These are phyloP conservation scores for Ophion ellenae DNA, from an alignment of 2,888 invertebrate genomes.

Conservation along the genomic window DNA sequence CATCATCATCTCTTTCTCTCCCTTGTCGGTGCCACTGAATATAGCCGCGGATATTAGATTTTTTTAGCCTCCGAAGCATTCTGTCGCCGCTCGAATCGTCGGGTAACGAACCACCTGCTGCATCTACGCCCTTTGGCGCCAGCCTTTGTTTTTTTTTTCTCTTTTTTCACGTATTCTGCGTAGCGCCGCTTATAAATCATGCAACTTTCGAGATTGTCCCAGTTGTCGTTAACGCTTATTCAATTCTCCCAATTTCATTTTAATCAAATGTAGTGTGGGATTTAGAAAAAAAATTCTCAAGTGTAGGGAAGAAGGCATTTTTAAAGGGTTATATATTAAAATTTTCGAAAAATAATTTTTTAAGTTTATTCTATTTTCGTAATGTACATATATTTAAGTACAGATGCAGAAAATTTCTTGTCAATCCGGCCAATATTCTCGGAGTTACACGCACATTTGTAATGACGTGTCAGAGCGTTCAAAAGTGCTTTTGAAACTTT, in stretches of 20 bases:
- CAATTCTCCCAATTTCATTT: background rate
- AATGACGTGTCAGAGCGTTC: too few species aligned
- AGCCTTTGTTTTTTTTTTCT: background rate
- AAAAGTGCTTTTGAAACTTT: too few species aligned
- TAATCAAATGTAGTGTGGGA: too few species aligned
- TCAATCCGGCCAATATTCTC: too few species aligned
- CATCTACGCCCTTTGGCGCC: background rate
- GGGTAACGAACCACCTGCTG: slow-evolving; percentile 23
- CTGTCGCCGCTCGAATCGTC: slow-evolving; percentile 30
- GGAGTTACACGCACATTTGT: too few species aligned
- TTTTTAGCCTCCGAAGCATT: slow-evolving; percentile 10
- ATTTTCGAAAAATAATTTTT: too few species aligned
- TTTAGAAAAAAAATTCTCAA: too few species aligned
- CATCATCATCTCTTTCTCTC: slow-evolving; percentile 36
- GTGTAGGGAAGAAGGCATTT: too few species aligned
- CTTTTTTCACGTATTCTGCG: background rate
- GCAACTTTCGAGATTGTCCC: background rate
- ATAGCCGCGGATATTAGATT: slow-evolving; percentile 29
- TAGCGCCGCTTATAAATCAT: background rate
- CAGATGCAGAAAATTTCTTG: too few species aligned
- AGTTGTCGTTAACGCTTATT: background rate
- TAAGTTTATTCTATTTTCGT: too few species aligned
- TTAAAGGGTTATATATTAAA: too few species aligned
- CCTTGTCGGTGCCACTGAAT: background rate
- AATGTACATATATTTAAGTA: too few species aligned